Percentiles rank a stretch among this genome's conserved stretches.
These are phyloP conservation scores for Ariolimax columbianus DNA, from an alignment of 2,888 invertebrate genomes.

Conservation along the genomic window DNA sequence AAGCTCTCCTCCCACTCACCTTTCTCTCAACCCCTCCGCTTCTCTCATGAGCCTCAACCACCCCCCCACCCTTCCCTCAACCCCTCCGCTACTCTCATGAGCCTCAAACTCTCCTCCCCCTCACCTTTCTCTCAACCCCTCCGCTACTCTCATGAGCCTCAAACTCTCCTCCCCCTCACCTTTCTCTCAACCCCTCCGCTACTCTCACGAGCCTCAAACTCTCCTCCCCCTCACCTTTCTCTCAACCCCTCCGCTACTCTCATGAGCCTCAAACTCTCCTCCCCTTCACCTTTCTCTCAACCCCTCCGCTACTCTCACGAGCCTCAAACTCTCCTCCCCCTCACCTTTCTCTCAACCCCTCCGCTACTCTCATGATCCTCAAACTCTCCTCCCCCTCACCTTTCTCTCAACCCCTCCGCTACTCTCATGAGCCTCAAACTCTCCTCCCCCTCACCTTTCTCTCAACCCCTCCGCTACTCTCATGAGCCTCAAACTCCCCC, in stretches of 20 bases:
- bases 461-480: neutral
- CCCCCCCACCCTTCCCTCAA: constrained; percentile 15
- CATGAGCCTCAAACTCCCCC: neutral
- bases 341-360: too few species aligned
- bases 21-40: too few species aligned
- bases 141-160: neutral
- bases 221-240: neutral
- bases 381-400: neutral
- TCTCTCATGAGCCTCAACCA: too few species aligned
- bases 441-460: too few species aligned
- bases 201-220: neutral
- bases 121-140: neutral
- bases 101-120: neutral
- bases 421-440: too few species aligned
- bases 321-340: neutral
- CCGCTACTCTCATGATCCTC: too few species aligned
- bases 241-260: neutral
- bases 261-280: too few species aligned
- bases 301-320: too few species aligned
- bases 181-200: neutral
- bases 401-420: too few species aligned
- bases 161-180: neutral
- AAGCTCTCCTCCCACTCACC: too few species aligned
- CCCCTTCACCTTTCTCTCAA: too few species aligned
- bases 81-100: neutral